Evolutionary conservation across 2,888 invertebrate genomes (phyloP).

Genomic region (Dastarcus helophoroides): DNA sequence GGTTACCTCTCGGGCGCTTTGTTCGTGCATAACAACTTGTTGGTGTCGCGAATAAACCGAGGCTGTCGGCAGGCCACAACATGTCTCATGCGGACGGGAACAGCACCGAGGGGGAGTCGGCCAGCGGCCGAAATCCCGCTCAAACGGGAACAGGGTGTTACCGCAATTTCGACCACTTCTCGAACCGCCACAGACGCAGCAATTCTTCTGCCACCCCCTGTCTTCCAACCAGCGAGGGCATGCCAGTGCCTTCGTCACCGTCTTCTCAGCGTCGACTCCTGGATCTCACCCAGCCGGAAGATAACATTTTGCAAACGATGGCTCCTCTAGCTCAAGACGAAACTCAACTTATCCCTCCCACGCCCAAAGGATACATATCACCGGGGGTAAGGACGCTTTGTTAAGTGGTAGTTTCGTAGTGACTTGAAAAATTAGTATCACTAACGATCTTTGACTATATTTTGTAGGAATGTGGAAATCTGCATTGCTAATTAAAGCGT

Average conservation of each 20-base stretch:
- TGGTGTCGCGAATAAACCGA: too few relatives aligned
- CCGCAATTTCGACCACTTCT: constrained; percentile 64
- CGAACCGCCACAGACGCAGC: constrained; percentile 40
- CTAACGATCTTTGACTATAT: too few relatives aligned
- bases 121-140: constrained; percentile 48
- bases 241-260: constrained; percentile 28
- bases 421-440: too few relatives aligned
- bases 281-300: constrained; percentile 23
- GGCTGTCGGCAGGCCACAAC: constrained; percentile 77
- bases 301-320: constrained; percentile 19
- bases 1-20: too few relatives aligned
- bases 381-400: constrained; percentile 38
- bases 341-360: constrained; percentile 30
- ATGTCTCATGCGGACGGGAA: constrained; percentile 80
- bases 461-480: too few relatives aligned
- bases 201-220: constrained; percentile 39
- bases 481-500: too few relatives aligned
- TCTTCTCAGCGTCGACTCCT: constrained; percentile 28
- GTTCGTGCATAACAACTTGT: too few relatives aligned
- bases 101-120: constrained; percentile 59
- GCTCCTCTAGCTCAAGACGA: constrained; percentile 36
- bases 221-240: constrained; percentile 36
- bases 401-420: neutral
- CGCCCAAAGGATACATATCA: constrained; percentile 34
- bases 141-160: constrained; percentile 68